Evolutionary conservation across 2,888 invertebrate species (phyloP).

Genomic region (Phanerotoma sp.): DNA sequence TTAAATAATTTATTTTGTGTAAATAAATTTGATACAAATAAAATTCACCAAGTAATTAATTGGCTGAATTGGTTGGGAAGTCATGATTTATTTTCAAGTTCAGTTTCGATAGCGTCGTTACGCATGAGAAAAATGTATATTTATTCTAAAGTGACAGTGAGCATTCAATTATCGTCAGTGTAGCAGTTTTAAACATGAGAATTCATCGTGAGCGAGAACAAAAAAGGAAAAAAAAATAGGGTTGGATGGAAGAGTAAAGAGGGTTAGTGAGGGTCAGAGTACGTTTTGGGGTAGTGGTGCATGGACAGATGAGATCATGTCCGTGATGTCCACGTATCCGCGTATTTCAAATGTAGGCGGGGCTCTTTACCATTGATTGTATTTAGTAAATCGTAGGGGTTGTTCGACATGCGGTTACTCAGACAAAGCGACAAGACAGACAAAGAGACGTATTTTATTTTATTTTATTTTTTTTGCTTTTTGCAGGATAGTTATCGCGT

Average conservation of each 20-base stretch:
- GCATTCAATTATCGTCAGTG: conserved; percentile 27
- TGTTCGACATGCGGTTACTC: conserved; percentile 32
- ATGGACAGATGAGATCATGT: conserved; percentile 17
- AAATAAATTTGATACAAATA: too few relatives aligned
- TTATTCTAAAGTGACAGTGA: conserved; percentile 20
- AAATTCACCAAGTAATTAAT: too few relatives aligned
- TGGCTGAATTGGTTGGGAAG: too few relatives aligned
- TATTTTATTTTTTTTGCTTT: too few relatives aligned
- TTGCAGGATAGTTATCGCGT: too few relatives aligned
- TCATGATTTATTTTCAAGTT: background rate
- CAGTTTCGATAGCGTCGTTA: conserved; percentile 1
- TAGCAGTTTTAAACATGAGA: conserved; percentile 6
- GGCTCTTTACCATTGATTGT: conserved; percentile 34
- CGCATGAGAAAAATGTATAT: conserved; percentile 11
- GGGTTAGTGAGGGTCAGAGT: conserved; percentile 5
- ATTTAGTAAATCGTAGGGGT: conserved; percentile 39
- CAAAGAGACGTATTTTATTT: conserved; percentile 37
- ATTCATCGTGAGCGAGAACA: background rate
- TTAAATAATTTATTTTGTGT: too few relatives aligned
- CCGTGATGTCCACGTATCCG: conserved; percentile 15
- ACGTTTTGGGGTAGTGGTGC: conserved; percentile 20
- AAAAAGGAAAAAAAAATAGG: too few relatives aligned
- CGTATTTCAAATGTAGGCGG: conserved; percentile 21
- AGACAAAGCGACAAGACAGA: conserved; percentile 28
- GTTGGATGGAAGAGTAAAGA: background rate